Percentiles rank a stretch among this genome's conserved stretches.
phyloP scores from a whole-genome alignment of 2,113 vertebrate genomes.

The Eclectus roratus region DNA sequence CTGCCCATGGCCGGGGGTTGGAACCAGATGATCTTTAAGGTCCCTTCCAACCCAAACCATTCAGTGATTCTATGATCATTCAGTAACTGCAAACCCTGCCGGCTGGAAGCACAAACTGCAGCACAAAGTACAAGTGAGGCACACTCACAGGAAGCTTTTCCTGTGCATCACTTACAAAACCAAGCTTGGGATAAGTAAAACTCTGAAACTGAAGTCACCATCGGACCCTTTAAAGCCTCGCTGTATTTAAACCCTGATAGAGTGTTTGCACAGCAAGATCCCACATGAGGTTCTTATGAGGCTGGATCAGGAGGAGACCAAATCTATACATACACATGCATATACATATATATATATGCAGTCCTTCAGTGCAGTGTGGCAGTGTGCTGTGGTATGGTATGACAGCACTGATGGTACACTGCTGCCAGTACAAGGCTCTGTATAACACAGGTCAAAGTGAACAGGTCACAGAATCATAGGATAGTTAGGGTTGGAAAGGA shows the following conservation, averaged over 20 bases:
- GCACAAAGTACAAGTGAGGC: background rate
- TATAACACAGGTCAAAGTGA: background rate
- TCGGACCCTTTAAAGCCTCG: background rate
- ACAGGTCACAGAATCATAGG: background rate
- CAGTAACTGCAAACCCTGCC: background rate
- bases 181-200: background rate
- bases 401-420: background rate
- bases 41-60: background rate
- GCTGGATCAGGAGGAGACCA: background rate
- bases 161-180: background rate
- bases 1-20: background rate
- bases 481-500: no score
- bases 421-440: background rate
- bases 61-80: background rate
- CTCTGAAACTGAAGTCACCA: background rate
- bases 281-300: background rate
- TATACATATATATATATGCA: accelerated
- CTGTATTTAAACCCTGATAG: background rate
- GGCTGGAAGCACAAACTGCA: background rate
- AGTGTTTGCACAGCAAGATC: background rate
- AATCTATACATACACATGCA: no score
- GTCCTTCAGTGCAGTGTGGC: background rate
- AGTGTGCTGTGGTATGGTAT: background rate
- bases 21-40: background rate
- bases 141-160: background rate